Evolutionary conservation across 2,888 invertebrate species (phyloP).

Genomic region (Pammene aurita): DNA sequence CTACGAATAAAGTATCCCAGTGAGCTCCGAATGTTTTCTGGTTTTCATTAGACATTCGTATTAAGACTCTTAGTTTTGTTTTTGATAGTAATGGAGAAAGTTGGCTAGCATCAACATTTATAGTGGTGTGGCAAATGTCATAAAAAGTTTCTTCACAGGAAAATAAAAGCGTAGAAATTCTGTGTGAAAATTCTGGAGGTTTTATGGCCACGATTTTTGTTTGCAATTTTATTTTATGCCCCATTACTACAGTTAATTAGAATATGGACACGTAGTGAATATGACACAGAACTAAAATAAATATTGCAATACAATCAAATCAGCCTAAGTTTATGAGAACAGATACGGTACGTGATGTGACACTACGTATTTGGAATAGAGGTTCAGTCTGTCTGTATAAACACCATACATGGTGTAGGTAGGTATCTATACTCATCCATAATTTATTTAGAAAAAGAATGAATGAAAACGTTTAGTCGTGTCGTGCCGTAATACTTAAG

Average conservation of each 20-base stretch:
- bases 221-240: too few relatives aligned
- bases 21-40: constrained; percentile 18
- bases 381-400: too few relatives aligned
- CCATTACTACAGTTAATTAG: too few relatives aligned
- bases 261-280: neutral
- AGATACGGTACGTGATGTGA: too few relatives aligned
- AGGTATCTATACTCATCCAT: too few relatives aligned
- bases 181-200: constrained; percentile 1
- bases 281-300: neutral
- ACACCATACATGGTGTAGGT: too few relatives aligned
- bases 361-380: too few relatives aligned
- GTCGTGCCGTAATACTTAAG: too few relatives aligned
- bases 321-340: too few relatives aligned
- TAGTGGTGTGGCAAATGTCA: constrained; percentile 18
- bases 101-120: constrained; percentile 26
- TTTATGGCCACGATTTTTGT: neutral
- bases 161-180: constrained; percentile 7
- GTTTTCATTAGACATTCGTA: constrained; percentile 19
- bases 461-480: too few relatives aligned
- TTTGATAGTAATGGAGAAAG: constrained; percentile 31
- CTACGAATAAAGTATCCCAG: constrained; percentile 15
- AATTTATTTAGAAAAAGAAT: too few relatives aligned
- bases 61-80: constrained; percentile 17
- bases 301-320: neutral
- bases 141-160: constrained; percentile 27